A percentile compares a stretch with the other conserved stretches of the same genome.
Evolutionary conservation across 2,797 vertebrate species (phyloP).

Genomic region (Erpetoichthys calabaricus): DNA sequence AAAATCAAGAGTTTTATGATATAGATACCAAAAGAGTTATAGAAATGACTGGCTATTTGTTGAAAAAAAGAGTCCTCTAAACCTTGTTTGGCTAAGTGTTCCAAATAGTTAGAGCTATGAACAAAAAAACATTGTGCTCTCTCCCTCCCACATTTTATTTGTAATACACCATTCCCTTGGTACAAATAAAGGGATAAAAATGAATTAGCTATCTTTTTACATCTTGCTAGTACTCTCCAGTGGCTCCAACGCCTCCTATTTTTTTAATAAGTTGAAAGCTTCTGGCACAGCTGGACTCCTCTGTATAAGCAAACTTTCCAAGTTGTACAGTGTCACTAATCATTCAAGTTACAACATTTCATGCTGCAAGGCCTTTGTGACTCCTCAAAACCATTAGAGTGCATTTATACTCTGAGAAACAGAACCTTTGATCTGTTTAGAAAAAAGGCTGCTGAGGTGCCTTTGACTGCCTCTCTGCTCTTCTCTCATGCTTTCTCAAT

Average conservation of each 20-base stretch:
- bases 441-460: conserved; percentile 33
- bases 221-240: conserved; percentile 54
- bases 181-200: conserved; percentile 42
- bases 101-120: neutral
- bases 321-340: conserved; percentile 51
- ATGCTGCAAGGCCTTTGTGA: conserved; percentile 35
- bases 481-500: conserved; percentile 34
- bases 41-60: too few species aligned
- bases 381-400: conserved; percentile 35
- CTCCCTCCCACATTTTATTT: conserved; percentile 56
- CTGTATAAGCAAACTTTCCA: conserved; percentile 46
- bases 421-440: conserved; percentile 25
- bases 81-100: too few species aligned
- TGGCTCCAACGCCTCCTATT: conserved; percentile 38
- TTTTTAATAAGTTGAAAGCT: conserved; percentile 47
- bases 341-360: conserved; percentile 40
- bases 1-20: too few species aligned
- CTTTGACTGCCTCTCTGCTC: neutral
- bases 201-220: conserved; percentile 57
- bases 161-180: conserved; percentile 56
- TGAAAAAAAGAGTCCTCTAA: too few species aligned
- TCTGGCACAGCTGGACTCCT: conserved; percentile 55
- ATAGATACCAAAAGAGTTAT: too few species aligned
- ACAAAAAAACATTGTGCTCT: conserved; percentile 38
- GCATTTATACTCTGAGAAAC: conserved; percentile 36